Base-by-base conservation (phyloP, 2,797 vertebrate species). In the Crenuchus spilurus region DNA sequence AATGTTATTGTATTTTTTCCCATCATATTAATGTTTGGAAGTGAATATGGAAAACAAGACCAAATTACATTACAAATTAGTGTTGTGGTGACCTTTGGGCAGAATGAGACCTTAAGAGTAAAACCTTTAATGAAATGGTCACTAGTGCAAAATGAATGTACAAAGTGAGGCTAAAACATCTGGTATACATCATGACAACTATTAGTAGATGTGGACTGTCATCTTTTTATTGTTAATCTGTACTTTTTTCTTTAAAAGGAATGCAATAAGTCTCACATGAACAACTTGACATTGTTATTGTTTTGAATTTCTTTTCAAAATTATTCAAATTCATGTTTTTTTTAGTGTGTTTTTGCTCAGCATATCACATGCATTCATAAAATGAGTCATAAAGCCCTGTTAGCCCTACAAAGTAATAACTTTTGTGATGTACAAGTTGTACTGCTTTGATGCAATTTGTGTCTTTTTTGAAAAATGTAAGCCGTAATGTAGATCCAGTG, bases 101-200 rank as follows among this genome's bases (percentile, higher is more conserved):
- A 73, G 28, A 57, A 82, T 83, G 88, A 72, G 70, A 84, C 67
- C 80, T 85, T 77, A 79, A 83, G 82, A 90, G 79, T 74, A 80
- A 83, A 83, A 90, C 82, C 81, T 88, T 91, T 91, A 88, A 89
- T 82, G 68, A 66, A 76, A 70, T 70, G 86, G 87, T 87, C 87
- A 89, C 86, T 80, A 82, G 87, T 87, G 87, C 86, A 89, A 91
- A 85, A 89, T 87, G 88, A 92, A 91, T 93, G 89, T 92, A 90
- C 86, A 74, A 79, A 7, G 80, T 89, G 84, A 89, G 46, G 86
- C 82, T 83, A 77, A 76, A 66, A 80, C 77, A 80, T 84, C 73
- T 76, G 60, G 88, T 84, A 88, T 76, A 83, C 84, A 86, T 52
- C 18, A 76, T 33, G 4, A 37, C 84, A 83, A 82, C 84, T 83